Percentiles rank a stretch among this genome's conserved stretches.
phyloP scores from a whole-genome alignment of 2,113 vertebrate species.

The Cathartes aura region DNA sequence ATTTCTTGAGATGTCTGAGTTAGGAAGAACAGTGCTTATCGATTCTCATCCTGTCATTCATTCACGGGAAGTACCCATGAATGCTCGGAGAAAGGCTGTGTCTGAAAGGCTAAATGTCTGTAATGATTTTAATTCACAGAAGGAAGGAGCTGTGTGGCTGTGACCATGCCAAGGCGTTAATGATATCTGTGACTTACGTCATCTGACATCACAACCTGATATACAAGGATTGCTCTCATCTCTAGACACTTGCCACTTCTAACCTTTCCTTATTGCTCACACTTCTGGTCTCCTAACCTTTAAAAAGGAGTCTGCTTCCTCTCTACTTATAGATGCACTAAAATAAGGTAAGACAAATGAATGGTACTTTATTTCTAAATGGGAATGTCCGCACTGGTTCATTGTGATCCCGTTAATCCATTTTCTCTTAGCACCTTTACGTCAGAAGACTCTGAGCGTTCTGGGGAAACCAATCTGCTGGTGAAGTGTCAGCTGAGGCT shows the following conservation, averaged over 20 bases:
- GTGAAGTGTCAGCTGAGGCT: neutral
- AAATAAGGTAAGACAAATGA: neutral
- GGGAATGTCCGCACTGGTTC: neutral
- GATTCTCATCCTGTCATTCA: neutral
- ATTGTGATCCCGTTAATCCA: neutral
- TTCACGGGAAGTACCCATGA: neutral
- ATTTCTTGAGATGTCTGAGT: neutral
- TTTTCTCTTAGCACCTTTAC: neutral
- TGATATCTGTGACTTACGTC: neutral
- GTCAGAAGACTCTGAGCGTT: neutral
- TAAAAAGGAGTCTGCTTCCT: neutral
- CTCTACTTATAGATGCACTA: neutral
- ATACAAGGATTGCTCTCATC: neutral
- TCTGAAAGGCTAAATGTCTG: neutral
- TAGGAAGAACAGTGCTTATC: neutral
- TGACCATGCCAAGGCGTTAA: rapidly evolving
- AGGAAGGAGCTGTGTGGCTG: neutral
- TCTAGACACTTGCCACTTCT: neutral
- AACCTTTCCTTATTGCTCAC: neutral
- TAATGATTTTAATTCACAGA: neutral
- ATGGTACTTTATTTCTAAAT: neutral
- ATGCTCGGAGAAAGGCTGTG: neutral
- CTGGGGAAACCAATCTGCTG: neutral
- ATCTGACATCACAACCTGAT: neutral
- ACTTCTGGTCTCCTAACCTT: neutral